phyloP scores from a whole-genome alignment of 2,888 invertebrate genomes.

The Tiliacea citrago region DNA sequence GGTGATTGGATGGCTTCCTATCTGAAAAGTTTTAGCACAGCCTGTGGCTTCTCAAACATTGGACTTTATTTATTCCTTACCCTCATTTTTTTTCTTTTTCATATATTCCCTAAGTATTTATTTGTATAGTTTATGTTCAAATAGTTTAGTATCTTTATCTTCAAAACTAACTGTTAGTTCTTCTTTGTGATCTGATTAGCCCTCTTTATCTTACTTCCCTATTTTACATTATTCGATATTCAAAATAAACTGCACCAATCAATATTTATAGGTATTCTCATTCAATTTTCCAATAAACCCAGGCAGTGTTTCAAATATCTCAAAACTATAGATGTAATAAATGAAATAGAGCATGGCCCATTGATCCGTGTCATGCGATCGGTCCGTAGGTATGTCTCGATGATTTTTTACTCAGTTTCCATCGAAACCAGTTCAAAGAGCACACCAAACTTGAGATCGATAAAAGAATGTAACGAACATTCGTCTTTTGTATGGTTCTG shows the following conservation, averaged over 20 bases:
- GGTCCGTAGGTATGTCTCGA: constrained; percentile 75
- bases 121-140: background rate
- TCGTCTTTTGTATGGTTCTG: constrained; percentile 63
- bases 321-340: constrained; percentile 72
- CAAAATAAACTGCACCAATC: background rate
- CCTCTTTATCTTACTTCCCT: background rate
- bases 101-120: too few relatives aligned
- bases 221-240: background rate
- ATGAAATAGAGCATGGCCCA: constrained; percentile 79
- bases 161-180: background rate
- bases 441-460: constrained; percentile 81
- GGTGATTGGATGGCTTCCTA: background rate
- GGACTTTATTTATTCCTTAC: too few relatives aligned
- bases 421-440: constrained; percentile 87
- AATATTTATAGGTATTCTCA: background rate
- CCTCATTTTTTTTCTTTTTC: background rate
- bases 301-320: constrained; percentile 52
- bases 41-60: background rate
- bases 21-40: background rate
- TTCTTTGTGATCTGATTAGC: too few relatives aligned
- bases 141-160: background rate
- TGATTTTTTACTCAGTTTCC: constrained; percentile 81
- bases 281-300: constrained; percentile 45
- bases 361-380: constrained; percentile 82
- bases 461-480: constrained; percentile 71